Percentiles rank a stretch among this genome's conserved stretches.
Conservation (phyloP, 2,888 invertebrate genomes). For the Philaethria dido region DNA sequence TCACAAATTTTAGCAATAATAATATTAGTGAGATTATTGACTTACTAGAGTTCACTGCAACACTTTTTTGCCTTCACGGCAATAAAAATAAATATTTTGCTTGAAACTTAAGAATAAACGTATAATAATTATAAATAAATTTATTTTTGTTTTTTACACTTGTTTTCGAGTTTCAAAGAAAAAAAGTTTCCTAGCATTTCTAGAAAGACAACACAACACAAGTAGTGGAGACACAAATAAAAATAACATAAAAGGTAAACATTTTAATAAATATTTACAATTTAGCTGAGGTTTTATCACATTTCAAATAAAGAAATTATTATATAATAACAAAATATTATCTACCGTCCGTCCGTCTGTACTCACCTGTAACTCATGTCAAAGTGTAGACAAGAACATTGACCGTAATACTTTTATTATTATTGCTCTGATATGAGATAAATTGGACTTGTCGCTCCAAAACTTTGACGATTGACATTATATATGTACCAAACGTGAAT, state of each 20-base stretch:
- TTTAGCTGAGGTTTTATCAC: slow-evolving; percentile 70
- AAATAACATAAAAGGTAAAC: slow-evolving; percentile 56
- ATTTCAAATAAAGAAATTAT: slow-evolving; percentile 70
- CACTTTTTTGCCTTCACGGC: no score
- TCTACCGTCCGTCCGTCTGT: slow-evolving; percentile 52
- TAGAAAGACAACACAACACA: no score
- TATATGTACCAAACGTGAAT: no score
- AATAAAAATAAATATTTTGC: no score
- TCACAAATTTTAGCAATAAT: no score
- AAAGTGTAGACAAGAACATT: not conserved
- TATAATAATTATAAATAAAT: no score
- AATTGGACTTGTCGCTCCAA: slow-evolving; percentile 4
- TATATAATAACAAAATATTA: slow-evolving; percentile 75
- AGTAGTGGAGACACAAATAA: not conserved
- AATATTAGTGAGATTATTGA: no score
- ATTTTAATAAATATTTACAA: slow-evolving; percentile 81
- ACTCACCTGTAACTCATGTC: slow-evolving; percentile 35
- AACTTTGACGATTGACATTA: not conserved
- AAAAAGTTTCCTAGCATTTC: no score
- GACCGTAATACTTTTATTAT: slow-evolving; percentile 31
- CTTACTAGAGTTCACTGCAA: no score
- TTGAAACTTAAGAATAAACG: no score
- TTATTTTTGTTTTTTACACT: no score
- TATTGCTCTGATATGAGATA: slow-evolving; percentile 39
- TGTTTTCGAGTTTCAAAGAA: no score